Evolutionary conservation across 2,797 vertebrate genomes (phyloP).

Genomic region (Ceryle rudis): DNA sequence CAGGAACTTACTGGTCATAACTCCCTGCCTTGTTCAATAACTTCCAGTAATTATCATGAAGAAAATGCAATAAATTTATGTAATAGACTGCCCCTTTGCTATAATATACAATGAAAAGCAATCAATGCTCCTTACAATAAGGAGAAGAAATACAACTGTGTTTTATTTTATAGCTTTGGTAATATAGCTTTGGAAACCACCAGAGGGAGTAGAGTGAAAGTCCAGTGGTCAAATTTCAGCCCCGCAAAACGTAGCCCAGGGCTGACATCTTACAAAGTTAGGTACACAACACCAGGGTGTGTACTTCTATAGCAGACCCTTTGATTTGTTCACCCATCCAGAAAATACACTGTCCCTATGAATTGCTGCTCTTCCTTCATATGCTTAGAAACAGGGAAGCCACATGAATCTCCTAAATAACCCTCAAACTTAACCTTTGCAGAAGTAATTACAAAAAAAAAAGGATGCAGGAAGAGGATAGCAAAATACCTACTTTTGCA

Average conservation of each 20-base stretch:
- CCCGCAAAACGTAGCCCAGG: constrained; percentile 39
- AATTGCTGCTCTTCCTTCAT: constrained; percentile 27
- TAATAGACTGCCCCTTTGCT: constrained; percentile 82
- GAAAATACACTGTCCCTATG: neutral
- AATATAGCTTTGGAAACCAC: constrained; percentile 74
- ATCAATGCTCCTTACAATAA: constrained; percentile 84
- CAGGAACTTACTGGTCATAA: constrained; percentile 78
- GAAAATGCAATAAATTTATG: constrained; percentile 82
- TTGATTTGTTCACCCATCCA: constrained; percentile 62
- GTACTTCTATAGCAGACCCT: neutral
- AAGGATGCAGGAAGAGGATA: neutral
- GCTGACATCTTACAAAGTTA: constrained; percentile 60
- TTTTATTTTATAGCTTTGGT: constrained; percentile 76
- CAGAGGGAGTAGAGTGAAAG: constrained; percentile 79
- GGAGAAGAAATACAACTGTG: constrained; percentile 79
- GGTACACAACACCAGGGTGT: neutral
- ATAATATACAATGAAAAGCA: constrained; percentile 82
- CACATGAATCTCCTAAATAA: constrained; percentile 43
- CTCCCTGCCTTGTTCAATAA: constrained; percentile 83
- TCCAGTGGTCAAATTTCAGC: constrained; percentile 67
- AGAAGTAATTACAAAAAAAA: constrained; percentile 44
- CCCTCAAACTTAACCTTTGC: constrained; percentile 57
- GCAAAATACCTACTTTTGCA: constrained; percentile 13
- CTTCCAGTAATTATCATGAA: constrained; percentile 85
- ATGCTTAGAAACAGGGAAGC: constrained; percentile 14